Evolutionary conservation across 2,888 invertebrate species (phyloP).

Genomic region (Rhingia rostrata): DNA sequence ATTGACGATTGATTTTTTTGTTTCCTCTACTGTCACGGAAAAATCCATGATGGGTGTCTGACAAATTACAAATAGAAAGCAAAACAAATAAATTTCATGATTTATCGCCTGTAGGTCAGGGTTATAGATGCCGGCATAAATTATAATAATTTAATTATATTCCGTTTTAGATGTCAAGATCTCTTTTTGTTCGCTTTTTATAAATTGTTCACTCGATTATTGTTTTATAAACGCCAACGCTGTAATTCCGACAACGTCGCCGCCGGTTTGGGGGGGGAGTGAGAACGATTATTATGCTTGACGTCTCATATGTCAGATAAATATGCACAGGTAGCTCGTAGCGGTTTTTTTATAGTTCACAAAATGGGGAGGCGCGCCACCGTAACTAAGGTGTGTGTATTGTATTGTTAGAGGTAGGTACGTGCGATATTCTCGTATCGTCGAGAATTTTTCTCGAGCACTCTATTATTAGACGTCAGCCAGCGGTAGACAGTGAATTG

Average conservation of each 20-base stretch:
- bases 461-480: conserved; percentile 63
- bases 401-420: conserved; percentile 40
- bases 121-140: conserved; percentile 68
- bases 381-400: conserved; percentile 49
- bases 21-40: too few species aligned
- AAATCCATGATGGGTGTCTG: conserved; percentile 26
- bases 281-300: conserved; percentile 37
- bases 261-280: conserved; percentile 27
- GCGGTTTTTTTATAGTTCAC: conserved; percentile 10
- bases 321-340: conserved; percentile 40
- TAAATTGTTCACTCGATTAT: conserved; percentile 24
- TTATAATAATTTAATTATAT: conserved; percentile 61
- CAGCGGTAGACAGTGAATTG: conserved; percentile 39
- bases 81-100: conserved; percentile 66
- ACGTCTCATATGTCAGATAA: conserved; percentile 49
- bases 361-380: conserved; percentile 45
- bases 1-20: conserved; percentile 31
- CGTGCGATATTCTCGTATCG: conserved; percentile 51
- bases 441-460: conserved; percentile 57
- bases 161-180: conserved; percentile 49
- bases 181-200: background rate
- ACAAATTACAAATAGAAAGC: conserved; percentile 16
- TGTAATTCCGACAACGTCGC: background rate
- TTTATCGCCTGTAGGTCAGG: conserved; percentile 76
- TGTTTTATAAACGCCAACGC: conserved; percentile 49